phyloP scores from a whole-genome alignment of 1,140 invertebrate species.

The Drosophila simulans region DNA sequence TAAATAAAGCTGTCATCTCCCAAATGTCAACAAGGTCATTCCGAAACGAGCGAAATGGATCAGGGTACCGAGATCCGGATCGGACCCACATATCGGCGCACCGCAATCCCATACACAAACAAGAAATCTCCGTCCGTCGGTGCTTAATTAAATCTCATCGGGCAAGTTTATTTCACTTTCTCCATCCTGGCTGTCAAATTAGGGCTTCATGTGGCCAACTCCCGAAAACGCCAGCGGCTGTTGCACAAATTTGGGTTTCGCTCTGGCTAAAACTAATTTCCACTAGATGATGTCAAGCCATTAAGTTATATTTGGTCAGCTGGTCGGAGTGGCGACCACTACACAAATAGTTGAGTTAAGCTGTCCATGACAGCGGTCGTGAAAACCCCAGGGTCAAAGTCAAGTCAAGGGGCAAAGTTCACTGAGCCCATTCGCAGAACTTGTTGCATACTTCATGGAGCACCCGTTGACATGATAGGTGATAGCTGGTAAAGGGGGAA shows the following conservation, averaged over 20 bases:
- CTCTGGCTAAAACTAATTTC: conserved; percentile 54
- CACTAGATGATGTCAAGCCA: conserved; percentile 54
- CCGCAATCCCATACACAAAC: conserved; percentile 9
- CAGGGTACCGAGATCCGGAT: conserved; percentile 21
- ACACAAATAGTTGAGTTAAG: conserved; percentile 9
- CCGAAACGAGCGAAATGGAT: conserved; percentile 17
- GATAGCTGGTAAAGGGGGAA: conserved; percentile 8
- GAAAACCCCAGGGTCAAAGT: conserved; percentile 2
- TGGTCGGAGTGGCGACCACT: conserved; percentile 13
- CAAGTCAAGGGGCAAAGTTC: conserved; percentile 6
- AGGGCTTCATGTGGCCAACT: conserved; percentile 38
- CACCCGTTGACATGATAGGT: conserved; percentile 1
- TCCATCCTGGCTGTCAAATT: conserved; percentile 59
- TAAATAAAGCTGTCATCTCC: conserved; percentile 51
- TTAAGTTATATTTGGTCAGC: conserved; percentile 56
- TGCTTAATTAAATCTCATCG: conserved; percentile 70
- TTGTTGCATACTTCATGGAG: conserved; percentile 39
- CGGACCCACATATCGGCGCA: conserved; percentile 21
- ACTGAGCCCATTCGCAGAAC: conserved; percentile 13
- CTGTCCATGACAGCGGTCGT: conserved; percentile 9
- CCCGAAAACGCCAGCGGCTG: conserved; percentile 16
- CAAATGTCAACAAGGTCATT: conserved; percentile 56
- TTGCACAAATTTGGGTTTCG: conserved; percentile 34
- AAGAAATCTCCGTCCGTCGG: conserved; percentile 45
- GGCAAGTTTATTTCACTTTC: conserved; percentile 61